Evolutionary conservation across 2,888 invertebrate species (phyloP), one percentile per base, ranked within the genome.

Genomic region (Phragmatobia fuliginosa): DNA sequence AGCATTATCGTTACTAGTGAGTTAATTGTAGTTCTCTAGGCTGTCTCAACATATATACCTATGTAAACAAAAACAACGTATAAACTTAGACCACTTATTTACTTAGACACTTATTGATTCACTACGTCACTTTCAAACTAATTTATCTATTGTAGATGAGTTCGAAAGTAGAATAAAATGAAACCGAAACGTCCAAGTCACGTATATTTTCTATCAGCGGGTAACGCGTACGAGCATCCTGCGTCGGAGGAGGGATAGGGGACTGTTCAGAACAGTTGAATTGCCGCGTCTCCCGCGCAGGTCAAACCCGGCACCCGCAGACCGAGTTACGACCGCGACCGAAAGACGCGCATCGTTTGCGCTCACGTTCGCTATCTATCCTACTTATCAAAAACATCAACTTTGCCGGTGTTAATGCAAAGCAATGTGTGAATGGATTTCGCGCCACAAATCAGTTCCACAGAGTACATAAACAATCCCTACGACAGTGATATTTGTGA

Each of bases 401-500:
- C 67, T 66, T 71, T 76, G 56, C 45, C 49, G 60, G 71, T 75
- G 68, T 66, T 62, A 71, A 70, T 76, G 70, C 70, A 71, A 75
- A 72, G 59, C 60, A 66, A 73, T 70, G 73, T 75, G 75, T 79
- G 76, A 67, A 83, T 83, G 83, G 82, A 82, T 82, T 78, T 79
- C 73, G 77, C 67, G 76, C 68, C 71, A 62, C 79, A 77, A 61
- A 73, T 70, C 67, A 73, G 66, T 69, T 68, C 64, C 64, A 68
- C 61, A 73, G 41, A 4, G 41, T 67, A 56, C 66, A 61, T 71
- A 71, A 52, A 69, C 65, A 70, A 75, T 68, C 60, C 71, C 58
- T 76, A 72, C 71, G 76, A 74, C 85, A 86, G 91, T 91, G 89
- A 87, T 85, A 85, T 83, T 83, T 81, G 90, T 91, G 91, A 93